Percentiles rank a stretch among this genome's conserved stretches.
Evolutionary conservation across 1,140 invertebrate species (phyloP).

Genomic region (Saxidomus purpurata): DNA sequence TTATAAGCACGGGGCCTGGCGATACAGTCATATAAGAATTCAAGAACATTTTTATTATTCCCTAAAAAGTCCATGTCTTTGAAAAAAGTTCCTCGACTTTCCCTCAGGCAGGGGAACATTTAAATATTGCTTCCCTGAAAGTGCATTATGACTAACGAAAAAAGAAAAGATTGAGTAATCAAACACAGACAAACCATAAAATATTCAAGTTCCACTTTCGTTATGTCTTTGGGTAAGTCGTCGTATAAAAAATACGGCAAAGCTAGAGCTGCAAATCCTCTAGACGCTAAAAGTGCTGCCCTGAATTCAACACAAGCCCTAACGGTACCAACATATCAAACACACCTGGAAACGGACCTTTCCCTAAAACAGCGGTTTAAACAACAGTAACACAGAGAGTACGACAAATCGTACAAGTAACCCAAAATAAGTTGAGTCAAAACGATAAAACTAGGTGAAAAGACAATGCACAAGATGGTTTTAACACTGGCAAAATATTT

Average conservation of each 20-base stretch:
- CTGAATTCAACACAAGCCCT: conserved; percentile 76
- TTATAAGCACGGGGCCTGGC: too few species aligned
- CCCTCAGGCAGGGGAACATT: too few species aligned
- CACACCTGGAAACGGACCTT: conserved; percentile 77
- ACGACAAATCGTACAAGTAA: neutral
- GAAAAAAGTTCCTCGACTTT: too few species aligned
- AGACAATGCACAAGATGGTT: too few species aligned
- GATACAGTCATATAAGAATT: too few species aligned
- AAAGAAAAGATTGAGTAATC: too few species aligned
- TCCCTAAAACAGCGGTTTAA: conserved; percentile 54
- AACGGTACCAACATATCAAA: conserved; percentile 82
- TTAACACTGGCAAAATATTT: too few species aligned
- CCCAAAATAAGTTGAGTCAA: neutral
- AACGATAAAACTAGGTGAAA: neutral
- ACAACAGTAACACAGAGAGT: neutral
- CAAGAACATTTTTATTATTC: too few species aligned
- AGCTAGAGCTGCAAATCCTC: conserved; percentile 79
- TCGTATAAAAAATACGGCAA: conserved; percentile 78
- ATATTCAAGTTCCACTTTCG: conserved; percentile 75
- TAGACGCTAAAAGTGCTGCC: conserved; percentile 79
- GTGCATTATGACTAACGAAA: too few species aligned
- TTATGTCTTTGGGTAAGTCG: conserved; percentile 73
- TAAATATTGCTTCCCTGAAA: too few species aligned
- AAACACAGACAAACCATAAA: conserved; percentile 78
- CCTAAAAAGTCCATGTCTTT: too few species aligned